Base-by-base conservation (phyloP, 2,797 vertebrate species). In the Alauda arvensis region DNA sequence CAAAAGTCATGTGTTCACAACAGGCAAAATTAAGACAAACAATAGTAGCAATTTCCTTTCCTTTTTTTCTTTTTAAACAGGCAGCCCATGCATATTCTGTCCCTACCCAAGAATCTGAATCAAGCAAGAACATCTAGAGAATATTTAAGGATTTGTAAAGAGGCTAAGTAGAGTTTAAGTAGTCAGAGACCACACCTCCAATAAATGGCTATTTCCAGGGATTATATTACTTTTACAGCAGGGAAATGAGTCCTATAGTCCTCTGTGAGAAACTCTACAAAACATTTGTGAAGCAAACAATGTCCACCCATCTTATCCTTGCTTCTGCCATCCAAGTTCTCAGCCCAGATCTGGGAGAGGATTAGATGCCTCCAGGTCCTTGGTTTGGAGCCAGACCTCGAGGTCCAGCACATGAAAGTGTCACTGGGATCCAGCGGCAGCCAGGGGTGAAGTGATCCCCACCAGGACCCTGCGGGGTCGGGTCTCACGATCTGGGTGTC, bases 401-500 rank as follows among this genome's bases (percentile, higher is more conserved):
- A 65, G 55, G 26, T 12, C 2, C 12, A 23, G 53, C 25, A 8
- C 25, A 9, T 10, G 66, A 43, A 61, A n/a, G n/a, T 48, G 28
- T 17, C 40, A 3, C 28, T n/a, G 57, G 33, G 71, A n/a, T 53
- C 24, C 55, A 6, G 46, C 6, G 48, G 55, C 70, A 82, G 46
- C 31, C 42, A 18, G 45, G 24, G 59, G 8, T 24, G 19, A 8
- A 6, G 13, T 19, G 61, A n/a, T 15, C 37, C 31, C 42, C 60
- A n/a, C 8, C 2, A 31, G 43, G 14, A 5, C 8, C 52, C 49
- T 29, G 55, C 48, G 43, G 68, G 24, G 55, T 56, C 1, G 1
- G 56, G 45, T 76, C 60, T 67, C 61, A 39, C 0, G 5, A 60
- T 70, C 86, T 88, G 90, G 80, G 75, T 86, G 88, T 93, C 88